These are phyloP conservation scores for Cheilosia pagana DNA, from an alignment of 2,888 invertebrate genomes.

Conservation along the genomic window DNA sequence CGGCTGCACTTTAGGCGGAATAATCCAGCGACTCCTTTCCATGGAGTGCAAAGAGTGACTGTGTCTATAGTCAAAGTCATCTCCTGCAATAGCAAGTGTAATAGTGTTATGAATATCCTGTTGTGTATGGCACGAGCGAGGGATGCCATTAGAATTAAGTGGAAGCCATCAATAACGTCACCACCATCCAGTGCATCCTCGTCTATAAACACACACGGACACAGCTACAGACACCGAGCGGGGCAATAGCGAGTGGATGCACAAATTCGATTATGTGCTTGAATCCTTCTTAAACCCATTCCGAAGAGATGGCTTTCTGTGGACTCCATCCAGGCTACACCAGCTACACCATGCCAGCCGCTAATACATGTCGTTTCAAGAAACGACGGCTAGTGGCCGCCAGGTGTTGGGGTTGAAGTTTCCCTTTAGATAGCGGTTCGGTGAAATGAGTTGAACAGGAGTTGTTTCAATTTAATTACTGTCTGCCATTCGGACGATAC, in stretches of 20 bases:
- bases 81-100: conserved; percentile 14
- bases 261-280: conserved; percentile 68
- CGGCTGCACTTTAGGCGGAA: conserved; percentile 32
- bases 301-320: conserved; percentile 45
- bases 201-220: background rate
- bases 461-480: conserved; percentile 69
- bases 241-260: conserved; percentile 2
- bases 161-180: conserved; percentile 64
- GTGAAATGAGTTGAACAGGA: conserved; percentile 30
- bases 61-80: background rate
- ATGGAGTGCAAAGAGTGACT: background rate
- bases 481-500: conserved; percentile 56
- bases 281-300: conserved; percentile 65
- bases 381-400: background rate
- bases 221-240: background rate
- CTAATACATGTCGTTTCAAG: conserved; percentile 61
- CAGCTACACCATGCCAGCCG: conserved; percentile 50
- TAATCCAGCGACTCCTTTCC: conserved; percentile 13
- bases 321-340: conserved; percentile 43
- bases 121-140: conserved; percentile 33
- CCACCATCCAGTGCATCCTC: conserved; percentile 20
- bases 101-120: conserved; percentile 60
- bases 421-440: background rate
- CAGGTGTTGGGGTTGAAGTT: background rate
- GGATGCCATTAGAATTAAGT: conserved; percentile 66